A percentile compares a stretch with the other conserved stretches of the same genome.
phyloP scores from a whole-genome alignment of 2,113 vertebrate species.

The Castor canadensis region DNA sequence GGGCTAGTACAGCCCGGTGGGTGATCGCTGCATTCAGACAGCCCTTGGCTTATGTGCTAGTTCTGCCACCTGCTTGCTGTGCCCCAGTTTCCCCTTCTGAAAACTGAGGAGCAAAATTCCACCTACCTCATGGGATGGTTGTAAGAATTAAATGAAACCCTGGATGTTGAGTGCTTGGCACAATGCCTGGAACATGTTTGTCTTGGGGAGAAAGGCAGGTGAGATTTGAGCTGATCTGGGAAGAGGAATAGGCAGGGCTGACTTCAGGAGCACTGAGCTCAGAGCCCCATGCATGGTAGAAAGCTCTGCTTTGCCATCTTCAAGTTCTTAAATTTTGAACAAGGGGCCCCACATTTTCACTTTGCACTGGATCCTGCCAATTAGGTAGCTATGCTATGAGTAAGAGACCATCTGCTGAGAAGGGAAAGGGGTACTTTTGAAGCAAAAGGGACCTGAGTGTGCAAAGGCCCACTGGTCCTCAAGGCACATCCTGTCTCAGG shows the following conservation, averaged over 20 bases:
- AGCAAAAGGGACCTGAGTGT: neutral
- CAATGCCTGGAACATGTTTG: neutral
- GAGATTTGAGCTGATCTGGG: neutral
- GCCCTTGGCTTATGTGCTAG: neutral
- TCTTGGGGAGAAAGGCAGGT: neutral
- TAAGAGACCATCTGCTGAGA: neutral
- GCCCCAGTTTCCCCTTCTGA: neutral
- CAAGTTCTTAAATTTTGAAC: neutral
- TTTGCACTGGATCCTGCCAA: neutral
- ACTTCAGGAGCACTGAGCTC: neutral
- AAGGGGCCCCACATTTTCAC: neutral
- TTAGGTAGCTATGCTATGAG: neutral
- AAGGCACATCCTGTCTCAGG: neutral
- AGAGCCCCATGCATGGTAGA: neutral
- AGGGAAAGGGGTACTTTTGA: neutral
- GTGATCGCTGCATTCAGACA: neutral
- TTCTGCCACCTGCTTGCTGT: neutral
- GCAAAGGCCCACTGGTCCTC: neutral
- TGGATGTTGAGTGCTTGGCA: neutral
- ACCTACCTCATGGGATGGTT: neutral
- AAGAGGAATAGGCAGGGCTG: neutral
- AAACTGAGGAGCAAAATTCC: neutral
- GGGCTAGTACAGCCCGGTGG: too few relatives aligned
- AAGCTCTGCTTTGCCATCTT: neutral
- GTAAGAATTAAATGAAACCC: neutral